phyloP scores from a whole-genome alignment of 2,113 vertebrate species.

The Rutilus rutilus region DNA sequence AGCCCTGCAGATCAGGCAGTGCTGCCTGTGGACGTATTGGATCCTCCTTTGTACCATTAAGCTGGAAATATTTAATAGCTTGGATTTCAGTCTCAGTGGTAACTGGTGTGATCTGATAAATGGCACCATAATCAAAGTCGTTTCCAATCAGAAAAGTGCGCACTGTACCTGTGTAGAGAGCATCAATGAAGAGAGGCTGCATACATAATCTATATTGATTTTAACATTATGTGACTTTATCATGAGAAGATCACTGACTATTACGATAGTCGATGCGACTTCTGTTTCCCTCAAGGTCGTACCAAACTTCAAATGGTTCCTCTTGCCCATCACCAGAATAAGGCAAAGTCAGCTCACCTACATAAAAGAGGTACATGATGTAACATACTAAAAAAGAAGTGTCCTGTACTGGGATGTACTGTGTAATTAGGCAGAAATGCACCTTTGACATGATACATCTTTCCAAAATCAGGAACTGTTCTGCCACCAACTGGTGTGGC shows the following conservation, averaged over 20 bases:
- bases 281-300: conserved; percentile 72
- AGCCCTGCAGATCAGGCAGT: conserved; percentile 72
- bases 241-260: conserved; percentile 61
- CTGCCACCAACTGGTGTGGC: conserved; percentile 54
- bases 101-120: conserved; percentile 78
- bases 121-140: conserved; percentile 66
- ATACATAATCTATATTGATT: not conserved
- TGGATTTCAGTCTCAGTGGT: conserved; percentile 71
- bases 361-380: not conserved
- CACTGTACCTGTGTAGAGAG: conserved; percentile 74
- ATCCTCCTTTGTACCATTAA: conserved; percentile 77
- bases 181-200: not conserved
- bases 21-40: conserved; percentile 67
- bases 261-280: conserved; percentile 79
- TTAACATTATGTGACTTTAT: not conserved
- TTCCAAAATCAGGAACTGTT: conserved; percentile 73
- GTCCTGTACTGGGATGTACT: not conserved
- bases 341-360: conserved; percentile 79
- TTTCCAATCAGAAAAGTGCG: conserved; percentile 76
- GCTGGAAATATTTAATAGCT: conserved; percentile 79
- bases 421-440: not conserved
- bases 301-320: conserved; percentile 86
- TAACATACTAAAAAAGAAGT: not conserved
- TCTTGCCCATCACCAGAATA: conserved; percentile 81
- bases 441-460: conserved; percentile 85